A percentile compares a stretch with the other conserved stretches of the same genome.
phyloP scores from a whole-genome alignment of 2,797 vertebrate genomes.

The Micropoecilia bifurca region DNA sequence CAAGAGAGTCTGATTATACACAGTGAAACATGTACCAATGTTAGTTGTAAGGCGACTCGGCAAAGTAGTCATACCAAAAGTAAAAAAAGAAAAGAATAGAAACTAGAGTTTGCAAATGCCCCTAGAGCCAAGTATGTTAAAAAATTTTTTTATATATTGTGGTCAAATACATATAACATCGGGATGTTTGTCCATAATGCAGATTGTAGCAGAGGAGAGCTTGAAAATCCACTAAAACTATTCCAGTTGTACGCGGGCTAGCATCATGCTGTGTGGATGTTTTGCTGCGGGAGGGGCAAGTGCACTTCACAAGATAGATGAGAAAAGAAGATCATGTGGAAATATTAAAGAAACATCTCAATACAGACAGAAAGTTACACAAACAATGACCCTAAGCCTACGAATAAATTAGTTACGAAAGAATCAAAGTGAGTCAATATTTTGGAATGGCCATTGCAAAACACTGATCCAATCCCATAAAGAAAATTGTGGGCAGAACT shows the following conservation, averaged over 20 bases:
- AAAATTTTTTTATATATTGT: neutral
- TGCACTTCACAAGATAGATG: neutral
- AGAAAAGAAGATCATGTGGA: neutral
- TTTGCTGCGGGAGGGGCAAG: neutral
- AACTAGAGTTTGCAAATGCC: neutral
- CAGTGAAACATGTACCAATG: neutral
- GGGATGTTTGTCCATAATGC: neutral
- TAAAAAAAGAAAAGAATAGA: neutral
- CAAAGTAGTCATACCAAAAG: neutral
- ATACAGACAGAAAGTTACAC: neutral
- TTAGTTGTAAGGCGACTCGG: neutral
- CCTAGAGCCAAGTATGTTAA: neutral
- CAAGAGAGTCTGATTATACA: neutral
- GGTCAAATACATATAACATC: neutral
- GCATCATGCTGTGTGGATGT: neutral
- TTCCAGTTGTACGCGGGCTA: neutral
- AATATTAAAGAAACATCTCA: neutral
- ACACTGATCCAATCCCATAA: too few relatives aligned
- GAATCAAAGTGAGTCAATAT: slow-evolving; percentile 1
- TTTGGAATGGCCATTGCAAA: neutral
- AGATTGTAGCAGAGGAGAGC: neutral
- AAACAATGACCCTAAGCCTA: neutral
- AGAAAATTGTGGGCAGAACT: neutral
- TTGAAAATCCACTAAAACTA: neutral
- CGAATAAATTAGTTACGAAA: neutral